A percentile compares a stretch with the other conserved stretches of the same genome.
phyloP scores from a whole-genome alignment of 2,888 invertebrate genomes.

The Eupithecia tripunctaria region DNA sequence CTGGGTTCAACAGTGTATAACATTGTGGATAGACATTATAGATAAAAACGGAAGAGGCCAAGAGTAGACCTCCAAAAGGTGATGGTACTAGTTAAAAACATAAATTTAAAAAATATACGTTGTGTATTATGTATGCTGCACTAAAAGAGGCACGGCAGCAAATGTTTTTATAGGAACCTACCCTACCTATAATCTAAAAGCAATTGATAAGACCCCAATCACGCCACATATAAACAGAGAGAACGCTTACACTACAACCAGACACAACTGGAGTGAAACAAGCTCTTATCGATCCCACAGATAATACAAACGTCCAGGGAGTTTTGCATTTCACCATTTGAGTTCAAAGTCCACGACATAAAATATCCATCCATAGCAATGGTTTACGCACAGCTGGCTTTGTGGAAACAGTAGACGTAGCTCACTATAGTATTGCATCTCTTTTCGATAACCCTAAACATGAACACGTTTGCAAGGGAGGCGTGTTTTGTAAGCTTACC shows the following conservation, averaged over 20 bases:
- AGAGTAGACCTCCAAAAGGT: neutral
- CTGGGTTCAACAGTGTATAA: constrained; percentile 6
- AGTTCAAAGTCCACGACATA: constrained; percentile 82
- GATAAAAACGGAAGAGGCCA: neutral
- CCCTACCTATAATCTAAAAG: neutral
- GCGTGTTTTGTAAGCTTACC: constrained; percentile 66
- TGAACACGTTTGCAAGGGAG: constrained; percentile 67
- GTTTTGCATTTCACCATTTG: constrained; percentile 73
- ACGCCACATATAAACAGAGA: constrained; percentile 35
- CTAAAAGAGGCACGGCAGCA: constrained; percentile 3
- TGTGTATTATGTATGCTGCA: neutral
- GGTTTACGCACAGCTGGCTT: constrained; percentile 75
- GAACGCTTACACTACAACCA: constrained; percentile 52
- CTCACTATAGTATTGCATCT: constrained; percentile 72
- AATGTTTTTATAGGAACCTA: neutral
- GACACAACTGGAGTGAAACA: constrained; percentile 50
- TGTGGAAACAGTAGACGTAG: constrained; percentile 70
- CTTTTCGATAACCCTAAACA: constrained; percentile 69
- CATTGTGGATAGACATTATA: neutral
- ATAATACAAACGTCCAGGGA: constrained; percentile 65
- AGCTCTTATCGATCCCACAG: constrained; percentile 65
- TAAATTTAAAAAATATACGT: neutral
- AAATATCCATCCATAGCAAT: constrained; percentile 69
- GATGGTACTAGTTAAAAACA: neutral
- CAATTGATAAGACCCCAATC: constrained; percentile 6